Evolutionary conservation across 2,888 invertebrate species (phyloP).

Genomic region (Nysson spinosus): DNA sequence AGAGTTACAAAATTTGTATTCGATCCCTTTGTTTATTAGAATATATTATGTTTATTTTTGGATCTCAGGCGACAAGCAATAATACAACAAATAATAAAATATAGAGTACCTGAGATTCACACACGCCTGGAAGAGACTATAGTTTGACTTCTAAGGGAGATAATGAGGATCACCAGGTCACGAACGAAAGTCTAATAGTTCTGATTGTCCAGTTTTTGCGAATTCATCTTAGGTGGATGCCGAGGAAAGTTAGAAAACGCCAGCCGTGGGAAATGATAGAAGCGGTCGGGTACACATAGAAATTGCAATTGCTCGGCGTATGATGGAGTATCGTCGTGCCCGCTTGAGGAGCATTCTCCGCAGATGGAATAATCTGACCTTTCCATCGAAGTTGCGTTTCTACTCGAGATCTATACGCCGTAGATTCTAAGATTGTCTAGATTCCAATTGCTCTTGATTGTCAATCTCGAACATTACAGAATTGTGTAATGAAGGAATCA

Average conservation of each 20-base stretch:
- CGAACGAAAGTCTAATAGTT: constrained; percentile 32
- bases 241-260: constrained; percentile 47
- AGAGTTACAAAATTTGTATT: no score
- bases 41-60: no score
- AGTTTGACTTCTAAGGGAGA: background rate
- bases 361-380: constrained; percentile 52
- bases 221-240: constrained; percentile 26
- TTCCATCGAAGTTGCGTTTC: constrained; percentile 30
- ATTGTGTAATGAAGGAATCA: no score
- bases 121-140: background rate
- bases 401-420: constrained; percentile 28
- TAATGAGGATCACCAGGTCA: constrained; percentile 1
- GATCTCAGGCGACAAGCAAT: no score
- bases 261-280: constrained; percentile 36
- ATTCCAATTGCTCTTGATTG: constrained; percentile 1
- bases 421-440: background rate
- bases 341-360: constrained; percentile 11
- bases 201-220: constrained; percentile 29
- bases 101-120: no score
- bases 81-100: no score
- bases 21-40: no score
- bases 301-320: constrained; percentile 25
- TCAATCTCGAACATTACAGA: background rate
- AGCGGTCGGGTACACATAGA: constrained; percentile 28
- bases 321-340: no score